phyloP scores from a whole-genome alignment of 2,113 vertebrate species.

The Callaeas wilsoni region DNA sequence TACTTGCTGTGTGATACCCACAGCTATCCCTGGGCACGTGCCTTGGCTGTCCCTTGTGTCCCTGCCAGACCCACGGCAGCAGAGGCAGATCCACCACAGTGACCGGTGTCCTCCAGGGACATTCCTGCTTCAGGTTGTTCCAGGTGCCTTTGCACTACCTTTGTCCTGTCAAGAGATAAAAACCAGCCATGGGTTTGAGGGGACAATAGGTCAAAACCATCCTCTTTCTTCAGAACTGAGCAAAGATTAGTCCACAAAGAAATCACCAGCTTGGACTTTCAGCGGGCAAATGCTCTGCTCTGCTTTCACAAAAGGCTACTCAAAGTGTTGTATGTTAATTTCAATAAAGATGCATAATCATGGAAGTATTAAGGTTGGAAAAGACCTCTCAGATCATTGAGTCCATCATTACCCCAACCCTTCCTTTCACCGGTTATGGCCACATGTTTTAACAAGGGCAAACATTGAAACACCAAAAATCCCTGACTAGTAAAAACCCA shows the following conservation, averaged over 20 bases:
- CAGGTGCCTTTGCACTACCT: not conserved
- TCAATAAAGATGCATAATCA: not conserved
- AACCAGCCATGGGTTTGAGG: not conserved
- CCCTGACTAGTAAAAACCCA: not conserved
- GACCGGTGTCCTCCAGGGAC: not conserved
- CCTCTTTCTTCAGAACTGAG: not conserved
- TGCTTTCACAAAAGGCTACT: not conserved
- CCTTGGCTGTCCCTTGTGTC: not conserved
- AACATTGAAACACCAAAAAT: not conserved
- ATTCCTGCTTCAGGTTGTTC: not conserved
- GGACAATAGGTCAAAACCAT: not conserved
- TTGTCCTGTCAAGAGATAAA: not conserved
- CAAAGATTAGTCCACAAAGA: not conserved
- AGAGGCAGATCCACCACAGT: not conserved
- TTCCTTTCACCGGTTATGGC: not conserved
- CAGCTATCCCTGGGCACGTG: fast-evolving
- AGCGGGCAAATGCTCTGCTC: not conserved
- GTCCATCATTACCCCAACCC: not conserved
- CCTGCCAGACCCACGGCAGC: fast-evolving
- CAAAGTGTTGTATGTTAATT: not conserved
- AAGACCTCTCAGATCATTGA: not conserved
- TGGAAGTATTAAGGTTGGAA: not conserved
- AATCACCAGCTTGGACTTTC: not conserved
- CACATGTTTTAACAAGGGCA: not conserved
- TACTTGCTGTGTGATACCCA: not conserved